These are phyloP conservation scores for Semnornis frantzii DNA, from an alignment of 2,113 vertebrate genomes.

Conservation along the genomic window DNA sequence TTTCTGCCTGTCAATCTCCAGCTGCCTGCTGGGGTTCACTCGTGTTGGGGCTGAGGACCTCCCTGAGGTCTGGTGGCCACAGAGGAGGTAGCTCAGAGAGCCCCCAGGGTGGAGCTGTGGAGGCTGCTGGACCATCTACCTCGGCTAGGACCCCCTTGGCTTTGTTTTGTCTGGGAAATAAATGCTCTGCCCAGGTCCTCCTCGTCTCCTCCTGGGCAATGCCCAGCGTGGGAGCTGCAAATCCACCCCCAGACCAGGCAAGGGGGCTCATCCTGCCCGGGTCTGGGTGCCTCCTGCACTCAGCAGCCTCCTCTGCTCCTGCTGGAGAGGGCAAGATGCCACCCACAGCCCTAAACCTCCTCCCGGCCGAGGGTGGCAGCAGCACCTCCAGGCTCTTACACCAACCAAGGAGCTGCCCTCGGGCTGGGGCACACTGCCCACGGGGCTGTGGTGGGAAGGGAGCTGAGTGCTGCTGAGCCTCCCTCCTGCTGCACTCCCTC, in stretches of 20 bases:
- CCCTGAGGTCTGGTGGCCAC: neutral
- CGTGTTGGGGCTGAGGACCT: accelerated
- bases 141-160: neutral
- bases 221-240: accelerated
- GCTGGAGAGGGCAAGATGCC: accelerated
- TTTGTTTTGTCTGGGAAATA: constrained; percentile 19
- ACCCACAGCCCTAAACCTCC: neutral
- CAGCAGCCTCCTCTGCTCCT: neutral
- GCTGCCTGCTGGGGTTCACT: neutral
- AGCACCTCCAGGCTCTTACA: neutral
- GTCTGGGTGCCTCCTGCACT: neutral
- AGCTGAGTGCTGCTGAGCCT: neutral
- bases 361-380: accelerated
- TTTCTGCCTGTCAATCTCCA: neutral
- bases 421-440: neutral
- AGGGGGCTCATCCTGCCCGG: accelerated
- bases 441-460: accelerated
- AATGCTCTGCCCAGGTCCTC: neutral
- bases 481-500: accelerated
- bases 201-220: neutral
- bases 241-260: neutral
- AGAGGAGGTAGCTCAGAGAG: neutral
- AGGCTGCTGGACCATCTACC: neutral
- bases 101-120: accelerated
- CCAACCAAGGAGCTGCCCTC: neutral